Evolutionary conservation across 2,797 vertebrate species (phyloP), one percentile per base, ranked within the genome.

Genomic region (Micromesistius poutassou): DNA sequence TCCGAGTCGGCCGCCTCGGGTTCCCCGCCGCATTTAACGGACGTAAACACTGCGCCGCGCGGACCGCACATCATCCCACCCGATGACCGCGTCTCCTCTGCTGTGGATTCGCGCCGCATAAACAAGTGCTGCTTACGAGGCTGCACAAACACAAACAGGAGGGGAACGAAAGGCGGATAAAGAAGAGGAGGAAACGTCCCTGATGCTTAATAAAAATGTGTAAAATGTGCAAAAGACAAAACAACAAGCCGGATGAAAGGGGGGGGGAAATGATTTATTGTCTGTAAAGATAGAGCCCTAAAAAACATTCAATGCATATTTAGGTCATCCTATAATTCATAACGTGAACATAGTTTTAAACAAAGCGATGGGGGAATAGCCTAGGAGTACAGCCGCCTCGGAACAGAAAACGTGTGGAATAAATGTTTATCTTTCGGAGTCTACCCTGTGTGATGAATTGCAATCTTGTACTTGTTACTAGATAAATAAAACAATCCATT

Each of bases 251-350:
- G 31, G 22, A 74, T 19, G 73, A 30, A 75, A 80, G 78, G 77
- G 78, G 79, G 74, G 81, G 55, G n/a, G n/a, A n/a, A n/a, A 42
- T 16, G 62, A 68, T 68, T 68, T 68, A 68, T 68, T 68, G 62
- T 68, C 10, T 28, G 25, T 28, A 68, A 68, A 68, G 62, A 68
- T 68, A 28, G 62, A 68, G 7, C 9, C 62, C 62, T 68, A 28
- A 68, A 68, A 68, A 68, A 68, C 25, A 68, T 28, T 68, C 9
- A 28, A 68, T 25, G 62, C 62, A 68, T 68, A 68, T 68, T 68
- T 68, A 68, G 62, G 62, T 28, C 62, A 68, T 8, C n/a, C 62
- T 68, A 68, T 68, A 28, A 68, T 68, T 68, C 25, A 68, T 12
- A 68, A 68, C 62, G 10, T 28, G 62, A 19, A 62, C 55, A 19